Percentiles rank a stretch among this genome's conserved stretches.
These are phyloP conservation scores for Gallinago jamesoni DNA, from an alignment of 2,113 vertebrate species.

Conservation along the genomic window DNA sequence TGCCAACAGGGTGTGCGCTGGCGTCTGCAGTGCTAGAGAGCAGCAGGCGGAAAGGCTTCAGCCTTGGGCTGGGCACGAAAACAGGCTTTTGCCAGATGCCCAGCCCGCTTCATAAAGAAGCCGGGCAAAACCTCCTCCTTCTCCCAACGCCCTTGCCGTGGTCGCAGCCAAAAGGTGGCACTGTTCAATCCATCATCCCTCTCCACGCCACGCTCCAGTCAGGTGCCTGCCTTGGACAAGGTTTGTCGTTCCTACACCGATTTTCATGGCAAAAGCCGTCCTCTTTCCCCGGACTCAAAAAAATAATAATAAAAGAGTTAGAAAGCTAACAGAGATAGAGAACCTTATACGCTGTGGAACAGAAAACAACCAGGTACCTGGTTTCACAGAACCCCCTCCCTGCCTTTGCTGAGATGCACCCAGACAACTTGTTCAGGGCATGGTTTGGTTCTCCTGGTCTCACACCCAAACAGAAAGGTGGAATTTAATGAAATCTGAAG, in stretches of 20 bases:
- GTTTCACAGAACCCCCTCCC: background rate
- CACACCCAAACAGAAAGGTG: background rate
- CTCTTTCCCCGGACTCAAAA: background rate
- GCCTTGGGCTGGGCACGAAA: background rate
- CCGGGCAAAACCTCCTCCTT: background rate
- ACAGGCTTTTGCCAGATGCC: background rate
- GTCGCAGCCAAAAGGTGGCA: constrained; percentile 71
- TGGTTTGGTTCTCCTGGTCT: background rate
- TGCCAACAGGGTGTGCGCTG: background rate
- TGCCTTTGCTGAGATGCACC: background rate
- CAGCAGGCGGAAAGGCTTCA: background rate
- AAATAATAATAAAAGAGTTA: constrained; percentile 11
- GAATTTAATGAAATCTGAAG: background rate
- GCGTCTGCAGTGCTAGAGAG: background rate
- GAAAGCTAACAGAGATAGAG: constrained; percentile 18
- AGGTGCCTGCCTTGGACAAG: background rate
- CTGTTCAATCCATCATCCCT: constrained; percentile 64
- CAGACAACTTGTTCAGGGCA: background rate
- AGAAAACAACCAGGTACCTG: background rate
- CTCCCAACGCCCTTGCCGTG: background rate
- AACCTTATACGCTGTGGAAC: background rate
- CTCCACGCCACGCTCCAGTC: background rate
- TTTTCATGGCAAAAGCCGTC: background rate
- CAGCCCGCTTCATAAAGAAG: background rate
- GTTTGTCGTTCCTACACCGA: background rate